Conservation (phyloP, 2,888 invertebrate genomes). For the Lycia hirtaria region DNA sequence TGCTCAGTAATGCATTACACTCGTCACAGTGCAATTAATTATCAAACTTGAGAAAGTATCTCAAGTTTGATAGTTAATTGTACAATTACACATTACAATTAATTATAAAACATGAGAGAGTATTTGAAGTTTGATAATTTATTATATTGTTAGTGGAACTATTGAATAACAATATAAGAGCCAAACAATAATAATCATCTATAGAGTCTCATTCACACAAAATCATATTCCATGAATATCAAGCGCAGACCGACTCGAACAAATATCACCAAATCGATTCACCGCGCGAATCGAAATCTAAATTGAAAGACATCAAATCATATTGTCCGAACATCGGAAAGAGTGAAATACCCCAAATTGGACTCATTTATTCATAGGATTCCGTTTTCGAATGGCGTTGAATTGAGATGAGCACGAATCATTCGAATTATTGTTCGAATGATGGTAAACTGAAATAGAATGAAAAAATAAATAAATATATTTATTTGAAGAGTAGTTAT, state of each 20-base stretch:
- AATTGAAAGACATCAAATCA: conserved; percentile 36
- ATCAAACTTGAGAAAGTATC: no score
- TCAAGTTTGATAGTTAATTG: no score
- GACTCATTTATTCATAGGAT: conserved; percentile 43
- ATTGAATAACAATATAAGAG: no score
- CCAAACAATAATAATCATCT: conserved; percentile 1
- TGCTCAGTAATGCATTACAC: no score
- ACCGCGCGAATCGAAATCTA: conserved; percentile 21
- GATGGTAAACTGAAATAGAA: neutral
- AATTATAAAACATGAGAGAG: no score
- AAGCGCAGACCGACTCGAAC: conserved; percentile 8
- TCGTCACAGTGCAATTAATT: no score
- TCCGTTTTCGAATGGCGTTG: conserved; percentile 33
- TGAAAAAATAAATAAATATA: no score
- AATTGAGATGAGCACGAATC: neutral
- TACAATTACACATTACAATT: no score
- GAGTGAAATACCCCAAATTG: conserved; percentile 32
- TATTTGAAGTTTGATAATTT: no score
- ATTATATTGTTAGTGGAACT: no score
- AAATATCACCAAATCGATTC: conserved; percentile 14
- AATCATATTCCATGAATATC: conserved; percentile 15
- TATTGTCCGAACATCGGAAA: conserved; percentile 32
- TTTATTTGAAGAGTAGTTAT: no score
- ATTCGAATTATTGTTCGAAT: conserved; percentile 4
- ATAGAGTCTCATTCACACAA: conserved; percentile 1